phyloP scores from a whole-genome alignment of 2,113 vertebrate genomes.

The Chitala chitala region DNA sequence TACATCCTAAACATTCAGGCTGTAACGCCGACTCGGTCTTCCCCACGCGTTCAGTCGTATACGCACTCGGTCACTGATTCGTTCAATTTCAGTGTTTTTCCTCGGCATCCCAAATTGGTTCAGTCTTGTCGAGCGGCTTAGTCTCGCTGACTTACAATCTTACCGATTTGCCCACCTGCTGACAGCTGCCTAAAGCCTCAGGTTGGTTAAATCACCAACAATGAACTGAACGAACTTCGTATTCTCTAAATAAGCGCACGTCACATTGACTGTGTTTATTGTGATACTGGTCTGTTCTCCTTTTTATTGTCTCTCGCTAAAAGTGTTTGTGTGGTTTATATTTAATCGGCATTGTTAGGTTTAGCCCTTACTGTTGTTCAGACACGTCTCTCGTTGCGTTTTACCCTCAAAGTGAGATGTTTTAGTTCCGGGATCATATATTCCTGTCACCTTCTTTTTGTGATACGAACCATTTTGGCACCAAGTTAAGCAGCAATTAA shows the following conservation, averaged over 20 bases:
- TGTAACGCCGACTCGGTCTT: too few relatives aligned
- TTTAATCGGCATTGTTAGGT: too few relatives aligned
- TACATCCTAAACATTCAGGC: too few relatives aligned
- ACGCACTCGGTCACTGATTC: too few relatives aligned
- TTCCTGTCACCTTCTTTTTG: neutral
- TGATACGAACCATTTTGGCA: too few relatives aligned
- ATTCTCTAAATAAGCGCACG: neutral
- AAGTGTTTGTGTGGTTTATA: too few relatives aligned
- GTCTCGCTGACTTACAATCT: slow-evolving; percentile 2
- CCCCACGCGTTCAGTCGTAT: too few relatives aligned
- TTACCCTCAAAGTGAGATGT: too few relatives aligned
- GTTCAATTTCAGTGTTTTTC: too few relatives aligned
- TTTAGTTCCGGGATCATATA: neutral
- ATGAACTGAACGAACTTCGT: neutral
- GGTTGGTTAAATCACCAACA: neutral
- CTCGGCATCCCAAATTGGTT: neutral
- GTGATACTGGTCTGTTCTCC: neutral
- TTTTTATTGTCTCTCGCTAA: too few relatives aligned
- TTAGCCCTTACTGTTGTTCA: too few relatives aligned
- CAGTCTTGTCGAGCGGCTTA: neutral
- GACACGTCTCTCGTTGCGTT: too few relatives aligned
- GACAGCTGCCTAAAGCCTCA: neutral
- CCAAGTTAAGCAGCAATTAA: neutral
- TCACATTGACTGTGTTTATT: neutral
- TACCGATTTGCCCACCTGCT: neutral